Base-by-base conservation (phyloP, 2,113 vertebrate species). In the Varanus komodoensis region DNA sequence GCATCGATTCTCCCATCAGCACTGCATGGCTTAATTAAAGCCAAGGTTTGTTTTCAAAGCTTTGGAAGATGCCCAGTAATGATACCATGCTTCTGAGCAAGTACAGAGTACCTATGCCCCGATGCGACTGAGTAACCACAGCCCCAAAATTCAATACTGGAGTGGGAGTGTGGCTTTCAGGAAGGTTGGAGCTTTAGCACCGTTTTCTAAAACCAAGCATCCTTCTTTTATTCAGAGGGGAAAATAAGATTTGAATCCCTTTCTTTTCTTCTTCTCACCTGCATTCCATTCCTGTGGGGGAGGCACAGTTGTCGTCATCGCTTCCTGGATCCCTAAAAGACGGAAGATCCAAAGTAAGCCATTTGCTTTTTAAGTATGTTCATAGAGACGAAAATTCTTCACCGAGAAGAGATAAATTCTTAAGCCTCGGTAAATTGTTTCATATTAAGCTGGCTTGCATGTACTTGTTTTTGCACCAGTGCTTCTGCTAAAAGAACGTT, bases 321-420 rank as follows among this genome's bases (percentile, higher is more conserved):
- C 74, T 84, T 97, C 96, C 68, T 93, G 97, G 48, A 97, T 92
- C 84, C 96, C 97, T 97, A 89, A n/a, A 84, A 12, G 67, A 90
- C 1, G 4, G 44, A 92, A 71, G 78, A 14, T 71, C 52, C 21
- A 83, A 86, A 89, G 52, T 89, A 34, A 92, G 64, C 34, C 1
- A 12, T 77, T 6, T 50, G 38, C 14, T 83, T 82, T n/a, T 29
- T 23, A 7, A 38, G 19, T n/a, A 74, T n/a, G 19, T 54, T 54
- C 54, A 54, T 54, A n/a, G 48, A 87, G 48, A 84, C 38, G 2
- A 29, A 17, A 14, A 88, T 9, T 12, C 6, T 4, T 83, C 25
- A 4, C 48, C 48, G 27, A 19, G 38, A 23, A 14, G 86, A 48
- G 1, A 83, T 4, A 12, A 3, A n/a, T 34, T 38, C 15, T 52